A percentile compares a stretch with the other conserved stretches of the same genome.
Evolutionary conservation across 1,140 invertebrate genomes (phyloP).

Genomic region (Lepidurus packardi): DNA sequence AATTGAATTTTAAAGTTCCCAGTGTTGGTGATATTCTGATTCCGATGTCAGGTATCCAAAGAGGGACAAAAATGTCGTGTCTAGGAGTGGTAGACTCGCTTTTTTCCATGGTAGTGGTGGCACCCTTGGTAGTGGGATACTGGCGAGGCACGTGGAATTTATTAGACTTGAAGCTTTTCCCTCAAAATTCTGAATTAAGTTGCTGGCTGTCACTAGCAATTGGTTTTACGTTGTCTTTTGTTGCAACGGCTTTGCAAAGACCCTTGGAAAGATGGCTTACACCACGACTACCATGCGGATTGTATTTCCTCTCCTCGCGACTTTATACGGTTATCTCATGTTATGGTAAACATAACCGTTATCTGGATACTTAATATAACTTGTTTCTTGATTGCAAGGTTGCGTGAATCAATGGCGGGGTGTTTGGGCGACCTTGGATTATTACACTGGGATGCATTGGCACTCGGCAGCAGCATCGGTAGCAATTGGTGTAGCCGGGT

Average conservation of each 20-base stretch:
- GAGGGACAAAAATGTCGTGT: neutral
- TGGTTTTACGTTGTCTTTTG: slow-evolving; percentile 60
- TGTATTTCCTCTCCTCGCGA: slow-evolving; percentile 64
- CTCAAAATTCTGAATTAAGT: slow-evolving; percentile 53
- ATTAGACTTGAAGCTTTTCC: slow-evolving; percentile 64
- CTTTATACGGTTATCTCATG: slow-evolving; percentile 67
- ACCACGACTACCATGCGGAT: slow-evolving; percentile 41
- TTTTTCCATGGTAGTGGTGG: slow-evolving; percentile 63
- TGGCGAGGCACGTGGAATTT: slow-evolving; percentile 80
- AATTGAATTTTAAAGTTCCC: neutral
- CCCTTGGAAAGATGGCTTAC: slow-evolving; percentile 30
- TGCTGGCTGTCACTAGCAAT: slow-evolving; percentile 58
- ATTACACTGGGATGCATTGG: slow-evolving; percentile 55
- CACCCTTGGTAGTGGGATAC: slow-evolving; percentile 72
- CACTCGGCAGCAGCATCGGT: slow-evolving; percentile 56
- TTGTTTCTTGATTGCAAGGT: slow-evolving; percentile 27
- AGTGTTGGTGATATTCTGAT: neutral
- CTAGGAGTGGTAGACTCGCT: slow-evolving; percentile 62
- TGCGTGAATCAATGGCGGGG: slow-evolving; percentile 81
- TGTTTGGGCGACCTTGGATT: slow-evolving; percentile 67
- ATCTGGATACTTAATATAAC: slow-evolving; percentile 40
- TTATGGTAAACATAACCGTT: slow-evolving; percentile 43
- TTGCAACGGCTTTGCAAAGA: slow-evolving; percentile 52
- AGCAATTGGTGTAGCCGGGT: slow-evolving; percentile 55
- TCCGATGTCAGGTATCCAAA: neutral